Evolutionary conservation across 2,888 invertebrate species (phyloP), one percentile per base, ranked within the genome.

Genomic region (Oxystoma pomonae): DNA sequence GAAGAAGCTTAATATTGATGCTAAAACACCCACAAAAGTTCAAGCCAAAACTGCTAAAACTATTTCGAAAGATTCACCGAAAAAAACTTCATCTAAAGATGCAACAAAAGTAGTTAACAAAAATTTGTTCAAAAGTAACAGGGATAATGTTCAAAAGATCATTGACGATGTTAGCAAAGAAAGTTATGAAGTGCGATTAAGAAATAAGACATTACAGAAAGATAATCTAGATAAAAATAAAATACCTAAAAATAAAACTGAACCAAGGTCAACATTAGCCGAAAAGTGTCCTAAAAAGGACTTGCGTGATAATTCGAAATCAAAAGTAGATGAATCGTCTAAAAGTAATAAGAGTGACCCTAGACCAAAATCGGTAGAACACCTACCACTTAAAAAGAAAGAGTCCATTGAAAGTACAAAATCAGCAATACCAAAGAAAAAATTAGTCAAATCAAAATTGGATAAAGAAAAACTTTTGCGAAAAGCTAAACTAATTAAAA

Each of bases 1-100:
- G n/a, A n/a, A n/a, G n/a, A 68, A 65, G 65, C 49, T 53, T 53
- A n/a, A 53, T 53, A 19, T 53, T 53, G n/a, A 3, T 9, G 53
- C 7, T 17, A 53, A 53, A 53, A 53, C 16, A 19, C 2, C 21
- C 51, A 58, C 68, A n/a, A 68, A 71, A 71, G 69, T 68, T 67
- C 70, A 72, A 66, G 68, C 66, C 51, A 73, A 75, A 70, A 71
- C 72, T 68, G 70, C 70, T 67, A 76, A 73, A 63, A 74, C 22
- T 20, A 53, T 55, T 22, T 18, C 18, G 49, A 22, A 2, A 12
- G 58, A 60, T 22, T 1, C 16, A 2, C 1, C 20, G 16, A 58
- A 55, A 57, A 59, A 51, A 50, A 16, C 58, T 21, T 21, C 12
- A 12, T 35, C 35, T 3, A 35, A 35, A 35, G 35, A 35, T 35